Evolutionary conservation across 2,888 invertebrate species (phyloP).

Genomic region (Epinotia nisella): DNA sequence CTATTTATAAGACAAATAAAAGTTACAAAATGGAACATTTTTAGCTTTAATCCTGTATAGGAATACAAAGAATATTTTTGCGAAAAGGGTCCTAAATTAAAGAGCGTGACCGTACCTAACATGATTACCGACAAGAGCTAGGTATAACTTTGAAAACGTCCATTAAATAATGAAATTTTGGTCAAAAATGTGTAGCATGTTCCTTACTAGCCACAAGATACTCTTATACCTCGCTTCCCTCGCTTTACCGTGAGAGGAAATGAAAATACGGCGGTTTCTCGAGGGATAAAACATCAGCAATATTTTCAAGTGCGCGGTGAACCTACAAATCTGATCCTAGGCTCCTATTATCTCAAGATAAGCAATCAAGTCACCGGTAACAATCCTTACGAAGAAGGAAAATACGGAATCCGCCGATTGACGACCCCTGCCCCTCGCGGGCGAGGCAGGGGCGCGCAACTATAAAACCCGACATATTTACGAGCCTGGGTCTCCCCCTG

Average conservation of each 20-base stretch:
- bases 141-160: no score
- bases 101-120: no score
- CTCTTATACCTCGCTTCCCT: neutral
- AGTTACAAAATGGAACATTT: no score
- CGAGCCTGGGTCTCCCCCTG: conserved; percentile 69
- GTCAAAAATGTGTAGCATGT: neutral
- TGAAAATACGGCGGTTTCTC: neutral
- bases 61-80: no score
- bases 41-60: no score
- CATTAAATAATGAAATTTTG: no score
- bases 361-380: conserved; percentile 72
- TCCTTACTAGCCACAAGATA: neutral
- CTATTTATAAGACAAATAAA: no score
- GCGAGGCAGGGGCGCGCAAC: conserved; percentile 63
- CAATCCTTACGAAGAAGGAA: conserved; percentile 56
- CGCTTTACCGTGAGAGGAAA: neutral
- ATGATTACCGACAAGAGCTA: no score
- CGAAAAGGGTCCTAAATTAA: no score
- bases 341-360: conserved; percentile 51
- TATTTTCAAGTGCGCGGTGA: conserved; percentile 1
- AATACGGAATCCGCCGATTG: conserved; percentile 53
- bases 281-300: neutral
- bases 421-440: conserved; percentile 57
- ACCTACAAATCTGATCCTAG: conserved; percentile 29
- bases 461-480: conserved; percentile 82